Base-by-base conservation (phyloP, 1,140 invertebrate genomes). In the Rhynchophorus ferrugineus region DNA sequence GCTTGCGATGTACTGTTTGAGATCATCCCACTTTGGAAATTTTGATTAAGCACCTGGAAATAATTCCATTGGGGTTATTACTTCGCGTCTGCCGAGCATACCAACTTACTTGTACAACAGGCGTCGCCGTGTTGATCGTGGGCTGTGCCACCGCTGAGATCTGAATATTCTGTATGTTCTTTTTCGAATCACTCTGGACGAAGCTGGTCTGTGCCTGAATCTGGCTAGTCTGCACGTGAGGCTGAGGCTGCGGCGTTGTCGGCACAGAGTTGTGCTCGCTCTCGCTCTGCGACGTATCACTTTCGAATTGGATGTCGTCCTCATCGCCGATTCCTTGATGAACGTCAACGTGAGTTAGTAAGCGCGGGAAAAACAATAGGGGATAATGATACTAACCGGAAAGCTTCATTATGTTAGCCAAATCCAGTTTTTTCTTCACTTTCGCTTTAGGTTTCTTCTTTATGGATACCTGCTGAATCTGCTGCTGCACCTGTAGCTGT, bases 361-460 rank as follows among this genome's bases (percentile, higher is more conserved):
- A n/a, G n/a, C n/a, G n/a, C n/a, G n/a, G n/a, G n/a, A n/a, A n/a
- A n/a, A n/a, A n/a, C n/a, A n/a, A n/a, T n/a, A n/a, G n/a, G n/a
- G n/a, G n/a, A n/a, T n/a, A n/a, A n/a, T n/a, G n/a, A n/a, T n/a
- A n/a, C 44, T 19, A 48, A 54, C 52, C 67, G 24, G 64, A 68
- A 65, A 77, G 60, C 64, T 77, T 77, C 74, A 77, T 77, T 11
- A 77, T 73, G 63, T 77, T 76, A 35, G 74, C 75, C 48, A 77
- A 65, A 63, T 77, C 75, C 35, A 77, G 60, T 63, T 75, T 76
- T 53, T 71, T 69, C 47, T 71, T 71, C 19, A 63, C 61, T 49
- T 70, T 71, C 49, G 62, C 65, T 51, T 70, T 71, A 1, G 67
- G 65, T 44, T 66, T 67, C 53, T 63, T 68, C 50, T 69, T 69